These are phyloP conservation scores for Campaea margaritaria DNA, from an alignment of 2,888 invertebrate genomes.

Conservation along the genomic window DNA sequence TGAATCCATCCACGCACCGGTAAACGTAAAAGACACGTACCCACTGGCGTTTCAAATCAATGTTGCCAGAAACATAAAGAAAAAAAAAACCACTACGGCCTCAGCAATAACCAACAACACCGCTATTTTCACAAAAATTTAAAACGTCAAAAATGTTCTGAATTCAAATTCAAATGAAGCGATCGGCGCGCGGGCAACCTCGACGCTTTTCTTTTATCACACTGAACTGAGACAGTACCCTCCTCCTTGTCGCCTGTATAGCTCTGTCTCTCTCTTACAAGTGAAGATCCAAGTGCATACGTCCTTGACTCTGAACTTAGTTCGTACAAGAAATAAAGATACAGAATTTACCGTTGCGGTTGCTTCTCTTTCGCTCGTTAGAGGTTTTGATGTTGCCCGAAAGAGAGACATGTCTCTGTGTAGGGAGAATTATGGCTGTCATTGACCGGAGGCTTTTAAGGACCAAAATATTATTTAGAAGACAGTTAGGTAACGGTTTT, in stretches of 20 bases:
- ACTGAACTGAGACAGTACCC: slow-evolving; percentile 52
- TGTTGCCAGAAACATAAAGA: slow-evolving; percentile 59
- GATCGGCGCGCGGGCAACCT: slow-evolving; percentile 65
- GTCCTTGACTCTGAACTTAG: slow-evolving; percentile 77
- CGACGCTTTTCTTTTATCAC: slow-evolving; percentile 62
- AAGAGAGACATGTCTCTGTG: slow-evolving; percentile 58
- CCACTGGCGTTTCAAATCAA: slow-evolving; percentile 37
- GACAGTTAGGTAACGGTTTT: slow-evolving; percentile 55
- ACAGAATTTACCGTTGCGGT: slow-evolving; percentile 68
- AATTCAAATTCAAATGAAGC: slow-evolving; percentile 56
- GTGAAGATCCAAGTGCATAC: slow-evolving; percentile 67
- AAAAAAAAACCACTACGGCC: slow-evolving; percentile 39
- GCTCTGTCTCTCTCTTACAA: slow-evolving; percentile 52
- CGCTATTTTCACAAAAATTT: slow-evolving; percentile 35
- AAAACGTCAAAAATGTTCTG: slow-evolving; percentile 36
- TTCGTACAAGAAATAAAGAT: slow-evolving; percentile 62
- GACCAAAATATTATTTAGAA: slow-evolving; percentile 66
- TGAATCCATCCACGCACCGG: slow-evolving; percentile 47
- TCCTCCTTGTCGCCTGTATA: slow-evolving; percentile 54
- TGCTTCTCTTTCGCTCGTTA: slow-evolving; percentile 53
- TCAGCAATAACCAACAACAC: slow-evolving; percentile 46
- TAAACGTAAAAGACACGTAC: slow-evolving; percentile 62
- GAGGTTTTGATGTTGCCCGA: slow-evolving; percentile 43
- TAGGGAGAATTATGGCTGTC: slow-evolving; percentile 68
- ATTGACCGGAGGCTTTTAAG: slow-evolving; percentile 76